A percentile compares a stretch with the other conserved stretches of the same genome.
Evolutionary conservation across 2,888 invertebrate species (phyloP).

Genomic region (Cyrtodaria siliqua): DNA sequence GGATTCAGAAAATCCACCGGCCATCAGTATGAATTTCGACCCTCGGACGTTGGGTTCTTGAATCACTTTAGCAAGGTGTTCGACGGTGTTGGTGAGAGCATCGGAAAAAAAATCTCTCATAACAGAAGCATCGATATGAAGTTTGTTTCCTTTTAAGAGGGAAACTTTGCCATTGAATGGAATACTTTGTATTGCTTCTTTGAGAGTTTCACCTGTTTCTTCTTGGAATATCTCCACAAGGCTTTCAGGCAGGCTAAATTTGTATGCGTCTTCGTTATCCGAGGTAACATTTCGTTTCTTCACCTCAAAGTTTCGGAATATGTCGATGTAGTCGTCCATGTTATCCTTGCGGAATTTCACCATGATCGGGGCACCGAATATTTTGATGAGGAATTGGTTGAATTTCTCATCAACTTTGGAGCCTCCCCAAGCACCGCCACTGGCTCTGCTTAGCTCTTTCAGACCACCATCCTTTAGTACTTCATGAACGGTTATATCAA

Average conservation of each 20-base stretch:
- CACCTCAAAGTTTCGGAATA: constrained; percentile 24
- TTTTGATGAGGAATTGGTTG: constrained; percentile 19
- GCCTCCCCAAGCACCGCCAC: too few relatives aligned
- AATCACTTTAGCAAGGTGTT: neutral
- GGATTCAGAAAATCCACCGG: constrained; percentile 9
- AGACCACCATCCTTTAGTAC: neutral
- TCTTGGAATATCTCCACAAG: constrained; percentile 20
- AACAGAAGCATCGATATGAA: neutral
- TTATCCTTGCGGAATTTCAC: constrained; percentile 8
- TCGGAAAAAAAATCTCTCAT: constrained; percentile 3
- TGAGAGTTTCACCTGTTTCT: constrained; percentile 14
- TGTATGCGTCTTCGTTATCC: constrained; percentile 2
- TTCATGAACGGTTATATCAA: constrained; percentile 12
- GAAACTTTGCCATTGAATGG: constrained; percentile 1
- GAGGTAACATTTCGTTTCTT: constrained; percentile 18
- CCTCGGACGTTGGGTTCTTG: neutral
- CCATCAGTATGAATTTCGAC: neutral
- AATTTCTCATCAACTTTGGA: constrained; percentile 13
- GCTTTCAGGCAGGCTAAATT: constrained; percentile 13
- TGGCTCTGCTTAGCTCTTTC: neutral
- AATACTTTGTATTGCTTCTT: constrained; percentile 11
- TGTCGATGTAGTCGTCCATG: constrained; percentile 29
- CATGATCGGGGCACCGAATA: constrained; percentile 18
- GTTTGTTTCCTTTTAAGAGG: constrained; percentile 6
- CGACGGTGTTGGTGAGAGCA: neutral